Base-by-base conservation (phyloP, 2,888 invertebrate species). In the Cheilosia scutellata region DNA sequence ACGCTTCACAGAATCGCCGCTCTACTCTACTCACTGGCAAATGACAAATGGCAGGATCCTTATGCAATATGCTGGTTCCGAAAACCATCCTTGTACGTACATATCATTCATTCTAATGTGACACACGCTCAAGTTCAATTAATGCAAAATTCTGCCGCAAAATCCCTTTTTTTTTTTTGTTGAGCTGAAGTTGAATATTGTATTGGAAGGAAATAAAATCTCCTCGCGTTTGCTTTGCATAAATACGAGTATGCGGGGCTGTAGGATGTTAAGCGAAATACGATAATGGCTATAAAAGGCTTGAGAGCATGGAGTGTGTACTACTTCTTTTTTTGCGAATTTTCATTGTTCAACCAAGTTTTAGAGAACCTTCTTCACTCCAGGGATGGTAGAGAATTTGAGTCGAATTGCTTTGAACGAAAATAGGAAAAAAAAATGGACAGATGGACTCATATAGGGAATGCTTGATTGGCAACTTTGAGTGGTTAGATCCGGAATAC, bases 71-170 rank as follows among this genome's bases (percentile, higher is more conserved):
- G 78, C 74, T 65, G 76, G 75, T 65, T 47, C 47, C 49, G 9
- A 29, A 37, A 37, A 51, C 16, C 31, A 25, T 37, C 27, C 40
- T 7, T 53, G n/a, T 13, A 13, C 51, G 51, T 25, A 51, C 7
- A 13, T 65, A 33, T 53, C 16, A 42, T 44, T 37, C 47, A 40
- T 49, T 51, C 60, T 51, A 74, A 68, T 66, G 62, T 72, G 66
- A 68, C 72, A 60, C 68, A 72, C 76, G 78, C 74, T 83, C 78
- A 75, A 84, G 75, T 75, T 75, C 83, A 84, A 84, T 74, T 78
- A 83, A 83, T 78, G 63, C 83, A 58, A 77, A 72, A 72, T 77
- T 77, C 82, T 74, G 60, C 72, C 62, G 42, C 60, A 77, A 78
- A 72, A 60, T 44, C 66, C 62, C 47, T 60, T 72, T 60, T 72